These are phyloP conservation scores for Sicus ferrugineus DNA, from an alignment of 2,888 invertebrate genomes.

Conservation along the genomic window DNA sequence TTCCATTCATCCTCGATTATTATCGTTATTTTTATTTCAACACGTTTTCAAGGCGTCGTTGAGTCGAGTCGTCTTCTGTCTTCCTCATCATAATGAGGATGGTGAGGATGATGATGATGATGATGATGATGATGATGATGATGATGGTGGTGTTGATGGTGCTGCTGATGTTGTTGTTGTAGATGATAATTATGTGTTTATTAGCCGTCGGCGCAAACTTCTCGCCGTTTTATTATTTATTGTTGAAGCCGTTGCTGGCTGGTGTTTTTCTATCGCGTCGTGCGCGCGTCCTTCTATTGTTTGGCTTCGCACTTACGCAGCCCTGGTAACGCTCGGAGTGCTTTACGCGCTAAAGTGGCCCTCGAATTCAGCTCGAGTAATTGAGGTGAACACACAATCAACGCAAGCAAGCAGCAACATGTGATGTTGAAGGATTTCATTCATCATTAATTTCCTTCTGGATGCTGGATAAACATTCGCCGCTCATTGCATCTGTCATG, in stretches of 20 bases:
- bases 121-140: not conserved
- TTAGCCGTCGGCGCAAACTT: too few relatives aligned
- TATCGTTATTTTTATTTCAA: conserved; percentile 10
- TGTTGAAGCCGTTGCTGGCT: not conserved
- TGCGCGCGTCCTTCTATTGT: not conserved
- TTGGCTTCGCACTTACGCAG: not conserved
- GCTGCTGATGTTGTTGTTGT: not conserved
- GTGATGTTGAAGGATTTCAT: not conserved
- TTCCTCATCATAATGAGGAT: too few relatives aligned
- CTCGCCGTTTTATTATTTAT: not conserved
- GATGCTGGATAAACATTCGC: not conserved
- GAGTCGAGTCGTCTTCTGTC: too few relatives aligned
- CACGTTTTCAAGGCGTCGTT: conserved; percentile 2
- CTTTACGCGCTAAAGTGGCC: not conserved
- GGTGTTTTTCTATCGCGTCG: not conserved
- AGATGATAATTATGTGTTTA: not conserved
- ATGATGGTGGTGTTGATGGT: not conserved
- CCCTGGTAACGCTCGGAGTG: not conserved
- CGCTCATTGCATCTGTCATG: not conserved
- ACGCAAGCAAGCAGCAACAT: too few relatives aligned
- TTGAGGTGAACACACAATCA: not conserved
- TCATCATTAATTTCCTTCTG: not conserved
- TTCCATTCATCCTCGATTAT: not conserved
- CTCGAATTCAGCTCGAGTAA: not conserved
- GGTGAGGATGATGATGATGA: not conserved